Evolutionary conservation across 2,888 invertebrate species (phyloP), one percentile per base, ranked within the genome.

Genomic region (Chymomyza fuscimana): DNA sequence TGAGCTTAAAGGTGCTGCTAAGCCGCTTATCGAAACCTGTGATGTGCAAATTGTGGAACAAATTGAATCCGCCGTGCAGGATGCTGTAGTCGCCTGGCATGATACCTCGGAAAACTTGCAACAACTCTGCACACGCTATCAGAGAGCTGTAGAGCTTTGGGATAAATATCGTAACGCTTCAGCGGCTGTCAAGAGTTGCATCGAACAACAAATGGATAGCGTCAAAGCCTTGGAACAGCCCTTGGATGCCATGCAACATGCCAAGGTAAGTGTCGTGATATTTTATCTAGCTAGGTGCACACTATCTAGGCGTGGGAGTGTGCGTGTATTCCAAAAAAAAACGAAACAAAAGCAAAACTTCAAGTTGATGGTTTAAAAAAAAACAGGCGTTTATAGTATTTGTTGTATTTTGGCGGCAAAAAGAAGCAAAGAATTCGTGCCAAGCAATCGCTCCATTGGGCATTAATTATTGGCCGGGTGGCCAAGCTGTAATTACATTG

Each of bases 61-160:
- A 84, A 95, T 97, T 74, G 94, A 95, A 79, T 93, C 95, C 2
- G 95, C 96, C 62, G 95, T 97, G 59, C 94, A 95, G 90, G 95
- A 96, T 87, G 96, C 96, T 16, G 95, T 95, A 15, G 94, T 94
- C 5, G 95, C 96, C 52, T 97, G 96, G 93, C 94, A 95, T 84
- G 95, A 95, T 86, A 96, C 96, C n/a, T 94, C 95, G 90, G 93
- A 94, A 79, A 95, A 96, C 90, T 93, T 97, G 78, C 94, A 94
- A 79, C 95, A 95, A 81, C 93, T 97, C 80, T 96, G 96, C 91
- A 94, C 92, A 82, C 93, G 95, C 84, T 97, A 97, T 92, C 95
- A 96, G 90, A 94, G 95, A 89, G 97, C 96, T 4, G 96, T 96
- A 68, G 94, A 95, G 63, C 93, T 97, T 71, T 97, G 97, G 97